Evolutionary conservation across 2,888 invertebrate genomes (phyloP), one percentile per base, ranked within the genome.

Genomic region (Euclidia mi): DNA sequence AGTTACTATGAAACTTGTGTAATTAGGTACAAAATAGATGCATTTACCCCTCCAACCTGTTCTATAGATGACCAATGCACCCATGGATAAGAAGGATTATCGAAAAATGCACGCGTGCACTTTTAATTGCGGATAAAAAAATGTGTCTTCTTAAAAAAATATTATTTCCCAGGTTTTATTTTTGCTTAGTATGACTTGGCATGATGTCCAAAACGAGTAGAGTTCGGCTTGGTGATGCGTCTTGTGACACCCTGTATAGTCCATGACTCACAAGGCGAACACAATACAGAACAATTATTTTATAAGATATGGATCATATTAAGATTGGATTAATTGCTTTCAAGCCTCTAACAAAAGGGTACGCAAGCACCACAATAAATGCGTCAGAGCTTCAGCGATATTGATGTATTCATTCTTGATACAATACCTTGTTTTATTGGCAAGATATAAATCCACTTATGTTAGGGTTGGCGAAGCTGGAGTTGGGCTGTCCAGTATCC

Each of bases 371-470:
- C 3, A 44, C 12, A 4, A n/a, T 9, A 29, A 14, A n/a, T 48
- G 37, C 35, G 25, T 11, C 53, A 45, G 18, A 65, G 37, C 51
- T 51, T 67, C 64, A 58, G 65, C 70, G 49, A 66, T 56, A 64
- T 69, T 76, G 76, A 77, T 80, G 71, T 76, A 80, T 80, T 79
- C 73, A 75, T 78, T 67, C 65, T 67, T 63, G 84, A 86, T 85
- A 81, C 68, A 68, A 45, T 63, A 74, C 72, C 73, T 81, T 87
- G 79, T 84, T 88, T 91, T 89, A 89, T 86, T 85, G 80, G 78
- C 55, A 56, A 48, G 88, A 92, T 90, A 87, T 78, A 85, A 87
- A 83, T 82, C 82, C 91, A 92, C 92, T 92, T 89, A 89, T 65
- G 77, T 6, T 40, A 41, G 44, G 49, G 41, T 34, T 42, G 18